Evolutionary conservation across 2,888 invertebrate genomes (phyloP), one percentile per base, ranked within the genome.

Genomic region (Asteroscopus sphinx): DNA sequence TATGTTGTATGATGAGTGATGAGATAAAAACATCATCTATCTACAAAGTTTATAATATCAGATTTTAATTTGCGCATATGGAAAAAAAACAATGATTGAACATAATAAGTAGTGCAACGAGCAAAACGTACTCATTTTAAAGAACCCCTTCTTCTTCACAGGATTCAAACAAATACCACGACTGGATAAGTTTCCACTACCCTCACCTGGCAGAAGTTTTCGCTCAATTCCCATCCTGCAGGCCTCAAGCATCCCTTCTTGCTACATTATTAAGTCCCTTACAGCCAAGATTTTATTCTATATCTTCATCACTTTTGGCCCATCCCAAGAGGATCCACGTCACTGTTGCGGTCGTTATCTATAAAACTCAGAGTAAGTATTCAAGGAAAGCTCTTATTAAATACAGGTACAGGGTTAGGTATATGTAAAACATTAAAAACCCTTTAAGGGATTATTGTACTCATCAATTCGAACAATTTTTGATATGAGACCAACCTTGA

Each of bases 251-350:
- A 0, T 96, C 98, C 0, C 89, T 99, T 15, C 94, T 99, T 4
- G 95, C 98, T 30, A 96, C 97, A 0, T 96, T 98, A 82, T 91
- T 99, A 28, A 97, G 97, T 21, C 95, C 97, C 0, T 90, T 99
- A 32, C 98, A 99, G 82, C 98, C 99, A 3, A 95, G 99, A 74
- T 99, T 98, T 90, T 99, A 99, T 91, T 98, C 98, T 37, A 98
- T 99, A 79, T 98, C 98, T 1, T 98, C 98, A 0, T 97, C 98
- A 8, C 97, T 98, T 0, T 86, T 95, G 3, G 95, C 96, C 11
- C 95, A 97, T 81, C 95, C 95, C 0, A 96, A 96, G 41, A 96
- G 97, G 83, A 96, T 99, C 16, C 98, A 99, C 83, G 91, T 98
- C 41, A 99, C 99, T 0, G 98, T 99, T 6, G 98, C 98, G 40